phyloP scores from a whole-genome alignment of 2,113 vertebrate species.

The Thunnus thynnus region DNA sequence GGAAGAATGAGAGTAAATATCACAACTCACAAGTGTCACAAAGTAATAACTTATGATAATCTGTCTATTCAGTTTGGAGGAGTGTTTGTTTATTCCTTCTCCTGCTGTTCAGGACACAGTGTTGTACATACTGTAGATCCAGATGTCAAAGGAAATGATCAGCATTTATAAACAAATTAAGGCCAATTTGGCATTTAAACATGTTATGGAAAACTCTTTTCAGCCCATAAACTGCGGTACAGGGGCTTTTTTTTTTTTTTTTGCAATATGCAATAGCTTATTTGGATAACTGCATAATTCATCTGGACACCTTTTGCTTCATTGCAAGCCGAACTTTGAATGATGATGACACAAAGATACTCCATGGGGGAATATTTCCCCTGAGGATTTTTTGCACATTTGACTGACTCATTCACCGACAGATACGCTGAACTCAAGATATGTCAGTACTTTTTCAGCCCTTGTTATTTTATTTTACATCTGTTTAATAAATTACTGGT shows the following conservation, averaged over 20 bases:
- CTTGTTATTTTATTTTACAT: conserved; percentile 33
- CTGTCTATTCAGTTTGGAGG: not conserved
- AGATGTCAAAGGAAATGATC: not conserved
- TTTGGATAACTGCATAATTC: conserved; percentile 19
- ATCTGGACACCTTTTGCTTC: conserved; percentile 30
- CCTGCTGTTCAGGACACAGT: not conserved
- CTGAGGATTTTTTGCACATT: conserved; percentile 36
- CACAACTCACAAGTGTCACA: too few relatives aligned
- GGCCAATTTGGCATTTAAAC: not conserved
- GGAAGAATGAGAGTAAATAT: too few relatives aligned
- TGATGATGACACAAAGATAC: conserved; percentile 3
- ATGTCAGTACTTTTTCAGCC: conserved; percentile 13
- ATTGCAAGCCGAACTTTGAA: not conserved
- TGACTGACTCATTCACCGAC: conserved; percentile 6
- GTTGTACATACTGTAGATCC: not conserved
- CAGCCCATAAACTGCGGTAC: not conserved
- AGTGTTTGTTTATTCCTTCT: not conserved
- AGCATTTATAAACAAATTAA: not conserved
- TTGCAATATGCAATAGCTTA: not conserved
- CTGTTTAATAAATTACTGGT: conserved; percentile 49
- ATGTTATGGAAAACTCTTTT: too few relatives aligned
- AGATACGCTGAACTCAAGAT: conserved; percentile 10
- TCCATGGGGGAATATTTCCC: conserved; percentile 16
- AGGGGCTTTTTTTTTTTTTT: not conserved
- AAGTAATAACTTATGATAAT: too few relatives aligned